phyloP scores from a whole-genome alignment of 1,140 invertebrate genomes.

The Carcinoscorpius rotundicauda region DNA sequence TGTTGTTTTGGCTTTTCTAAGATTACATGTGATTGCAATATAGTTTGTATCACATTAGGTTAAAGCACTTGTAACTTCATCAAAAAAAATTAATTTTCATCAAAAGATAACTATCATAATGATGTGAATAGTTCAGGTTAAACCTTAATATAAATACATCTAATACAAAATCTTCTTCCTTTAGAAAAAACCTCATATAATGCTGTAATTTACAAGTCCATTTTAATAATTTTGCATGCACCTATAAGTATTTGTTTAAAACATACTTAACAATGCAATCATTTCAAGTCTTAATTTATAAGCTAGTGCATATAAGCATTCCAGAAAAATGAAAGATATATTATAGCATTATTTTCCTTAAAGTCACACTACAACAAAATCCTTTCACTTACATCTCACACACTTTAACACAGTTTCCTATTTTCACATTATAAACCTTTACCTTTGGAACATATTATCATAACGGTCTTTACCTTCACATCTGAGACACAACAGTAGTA shows the following conservation, averaged over 20 bases:
- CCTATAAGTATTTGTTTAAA: constrained; percentile 1
- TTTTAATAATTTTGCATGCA: background rate
- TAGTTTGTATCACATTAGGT: no score
- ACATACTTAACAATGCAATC: constrained; percentile 1
- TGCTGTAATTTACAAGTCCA: background rate
- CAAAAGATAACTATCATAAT: no score
- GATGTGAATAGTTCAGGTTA: no score
- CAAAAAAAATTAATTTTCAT: no score
- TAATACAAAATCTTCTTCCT: constrained; percentile 11
- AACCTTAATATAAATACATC: constrained; percentile 22
- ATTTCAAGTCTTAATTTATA: background rate
- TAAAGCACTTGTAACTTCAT: no score
- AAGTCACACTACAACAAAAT: no score
- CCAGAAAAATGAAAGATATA: constrained; percentile 1
- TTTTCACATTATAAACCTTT: constrained; percentile 3
- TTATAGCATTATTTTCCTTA: no score
- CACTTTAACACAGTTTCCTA: background rate
- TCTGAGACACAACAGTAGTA: background rate
- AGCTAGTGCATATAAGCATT: constrained; percentile 6
- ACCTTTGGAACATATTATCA: background rate
- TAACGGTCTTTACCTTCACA: background rate
- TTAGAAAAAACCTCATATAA: constrained; percentile 3
- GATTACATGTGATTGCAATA: no score
- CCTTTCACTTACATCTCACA: no score
- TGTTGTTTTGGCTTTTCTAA: no score